phyloP scores from a whole-genome alignment of 2,888 invertebrate species.

The Ectemnius continuus region DNA sequence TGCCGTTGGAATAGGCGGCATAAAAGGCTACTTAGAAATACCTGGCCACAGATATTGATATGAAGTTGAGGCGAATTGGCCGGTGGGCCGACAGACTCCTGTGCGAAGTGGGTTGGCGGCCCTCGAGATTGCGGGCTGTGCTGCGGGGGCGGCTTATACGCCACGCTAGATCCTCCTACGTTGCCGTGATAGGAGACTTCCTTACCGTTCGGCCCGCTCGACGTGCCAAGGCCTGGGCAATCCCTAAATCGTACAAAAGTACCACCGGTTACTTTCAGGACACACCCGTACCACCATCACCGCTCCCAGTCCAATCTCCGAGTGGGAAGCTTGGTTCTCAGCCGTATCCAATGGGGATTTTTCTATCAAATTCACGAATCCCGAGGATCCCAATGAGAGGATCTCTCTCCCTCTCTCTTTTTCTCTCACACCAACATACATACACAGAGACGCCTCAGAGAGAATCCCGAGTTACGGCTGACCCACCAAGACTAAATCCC shows the following conservation, averaged over 20 bases:
- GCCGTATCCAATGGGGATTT: too few relatives aligned
- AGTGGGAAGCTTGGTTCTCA: too few relatives aligned
- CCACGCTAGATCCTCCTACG: slow-evolving; percentile 71
- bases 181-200: slow-evolving; percentile 74
- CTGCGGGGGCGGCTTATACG: slow-evolving; percentile 72
- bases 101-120: slow-evolving; percentile 70
- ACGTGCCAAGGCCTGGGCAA: slow-evolving; percentile 74
- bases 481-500: too few relatives aligned
- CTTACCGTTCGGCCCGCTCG: slow-evolving; percentile 72
- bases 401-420: too few relatives aligned
- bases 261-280: too few relatives aligned
- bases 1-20: not conserved
- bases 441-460: too few relatives aligned
- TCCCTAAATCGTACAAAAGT: slow-evolving; percentile 59
- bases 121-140: slow-evolving; percentile 72
- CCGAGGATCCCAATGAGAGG: too few relatives aligned
- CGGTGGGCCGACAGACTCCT: slow-evolving; percentile 70
- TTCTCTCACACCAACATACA: too few relatives aligned
- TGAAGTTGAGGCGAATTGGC: slow-evolving; percentile 80
- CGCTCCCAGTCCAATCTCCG: too few relatives aligned
- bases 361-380: too few relatives aligned
- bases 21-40: slow-evolving; percentile 59
- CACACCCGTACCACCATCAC: not conserved
- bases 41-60: slow-evolving; percentile 80
- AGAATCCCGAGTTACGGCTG: too few relatives aligned